Base-by-base conservation (phyloP, 2,888 invertebrate species). In the Therioaphis trifolii region DNA sequence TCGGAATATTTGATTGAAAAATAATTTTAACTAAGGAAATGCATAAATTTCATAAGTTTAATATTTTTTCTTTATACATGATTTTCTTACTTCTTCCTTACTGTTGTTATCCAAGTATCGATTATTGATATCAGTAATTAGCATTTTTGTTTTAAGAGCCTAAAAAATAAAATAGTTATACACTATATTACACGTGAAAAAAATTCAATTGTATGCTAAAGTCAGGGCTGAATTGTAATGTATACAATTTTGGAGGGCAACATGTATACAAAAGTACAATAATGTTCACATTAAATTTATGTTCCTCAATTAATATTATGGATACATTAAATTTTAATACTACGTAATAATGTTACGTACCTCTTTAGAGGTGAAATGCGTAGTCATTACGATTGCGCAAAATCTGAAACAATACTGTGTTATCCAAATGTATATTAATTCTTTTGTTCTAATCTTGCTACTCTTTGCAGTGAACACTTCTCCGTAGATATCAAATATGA, bases 1-100 rank as follows among this genome's bases (percentile, higher is more conserved):
- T 84, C 86, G 87, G 27, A 87, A 86, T 43, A 88, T 72, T 72
- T 82, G 80, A 61, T 63, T 49, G 9, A 63, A 72, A 72, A 82
- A 82, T 49, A 82, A 52, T 12, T 63, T 5, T 35, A 82, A 52
- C 82, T 82, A 55, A 1, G 68, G 12, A 52, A 63, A 12, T 4
- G 4, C n/a, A 15, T 27, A 63, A 46, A n/a, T 43, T 74, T 21
- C 7, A 55, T 21, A n/a, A 21, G n/a, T 55, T 55, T 35, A 35
- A n/a, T n/a, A 55, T n/a, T 55, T 49, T n/a, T 21, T n/a, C n/a
- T n/a, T n/a, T n/a, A 55, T 18, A 21, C n/a, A 55, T n/a, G n/a
- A 55, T 29, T 18, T 43, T 7, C 27, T 75, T 84, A 86, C 86
- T 72, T 86, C 86, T 84, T 86, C 86, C 61, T 86, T 85, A 14